A percentile compares a stretch with the other conserved stretches of the same genome.
These are phyloP conservation scores for Eonycteris spelaea DNA, from an alignment of 2,113 vertebrate genomes.

Conservation along the genomic window DNA sequence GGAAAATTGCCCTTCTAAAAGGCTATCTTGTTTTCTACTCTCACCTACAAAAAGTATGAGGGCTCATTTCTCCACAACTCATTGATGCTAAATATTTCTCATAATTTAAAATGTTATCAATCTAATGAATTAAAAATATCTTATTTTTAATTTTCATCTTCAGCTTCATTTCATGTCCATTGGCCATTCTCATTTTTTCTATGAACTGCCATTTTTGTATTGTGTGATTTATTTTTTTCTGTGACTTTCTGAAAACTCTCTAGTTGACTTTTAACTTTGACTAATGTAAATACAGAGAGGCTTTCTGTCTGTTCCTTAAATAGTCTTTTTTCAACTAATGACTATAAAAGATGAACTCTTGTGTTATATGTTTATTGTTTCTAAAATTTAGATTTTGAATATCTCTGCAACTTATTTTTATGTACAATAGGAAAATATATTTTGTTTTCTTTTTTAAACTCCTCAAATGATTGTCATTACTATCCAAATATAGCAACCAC, in stretches of 20 bases:
- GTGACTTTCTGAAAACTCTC: neutral
- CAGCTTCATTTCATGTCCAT: neutral
- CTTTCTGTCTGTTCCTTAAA: constrained; percentile 17
- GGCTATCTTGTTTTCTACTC: neutral
- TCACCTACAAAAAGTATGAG: neutral
- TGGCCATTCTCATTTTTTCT: neutral
- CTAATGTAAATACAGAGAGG: neutral
- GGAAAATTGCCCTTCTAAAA: neutral
- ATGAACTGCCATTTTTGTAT: neutral
- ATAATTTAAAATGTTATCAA: constrained; percentile 19
- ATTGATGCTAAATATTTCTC: neutral
- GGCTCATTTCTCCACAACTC: constrained; percentile 6
- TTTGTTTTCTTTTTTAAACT: neutral
- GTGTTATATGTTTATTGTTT: neutral
- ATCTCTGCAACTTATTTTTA: neutral
- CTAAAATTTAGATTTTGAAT: neutral
- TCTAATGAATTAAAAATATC: neutral
- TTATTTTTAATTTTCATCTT: constrained; percentile 9
- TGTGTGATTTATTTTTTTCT: neutral
- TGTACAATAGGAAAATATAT: neutral
- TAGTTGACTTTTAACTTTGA: neutral
- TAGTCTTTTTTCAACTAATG: neutral
- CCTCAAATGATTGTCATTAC: neutral
- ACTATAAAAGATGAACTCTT: neutral
- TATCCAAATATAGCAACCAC: neutral